Evolutionary conservation across 2,797 vertebrate genomes (phyloP).

Genomic region (Premnoplex brunnescens): DNA sequence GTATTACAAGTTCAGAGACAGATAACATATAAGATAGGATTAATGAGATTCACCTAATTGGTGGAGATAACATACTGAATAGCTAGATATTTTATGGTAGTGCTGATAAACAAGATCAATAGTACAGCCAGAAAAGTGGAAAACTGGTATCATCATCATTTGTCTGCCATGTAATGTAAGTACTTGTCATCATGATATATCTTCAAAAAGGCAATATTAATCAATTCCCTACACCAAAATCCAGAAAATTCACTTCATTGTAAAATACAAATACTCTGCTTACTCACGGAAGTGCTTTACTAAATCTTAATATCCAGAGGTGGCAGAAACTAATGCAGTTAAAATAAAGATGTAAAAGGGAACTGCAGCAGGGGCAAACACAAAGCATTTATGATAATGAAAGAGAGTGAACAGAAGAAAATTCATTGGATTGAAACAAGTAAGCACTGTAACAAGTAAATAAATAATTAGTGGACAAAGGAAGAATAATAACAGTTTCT

Average conservation of each 20-base stretch:
- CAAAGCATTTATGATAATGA: constrained; percentile 18
- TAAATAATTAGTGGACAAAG: constrained; percentile 16
- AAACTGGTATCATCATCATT: constrained; percentile 28
- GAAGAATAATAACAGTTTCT: neutral
- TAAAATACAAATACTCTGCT: constrained; percentile 31
- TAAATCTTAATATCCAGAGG: constrained; percentile 36
- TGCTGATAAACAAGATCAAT: constrained; percentile 57
- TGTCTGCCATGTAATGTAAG: constrained; percentile 46
- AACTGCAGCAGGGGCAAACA: neutral
- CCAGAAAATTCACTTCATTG: neutral
- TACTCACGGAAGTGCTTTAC: neutral
- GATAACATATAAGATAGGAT: constrained; percentile 18
- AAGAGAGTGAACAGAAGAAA: neutral
- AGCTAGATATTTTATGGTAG: constrained; percentile 38
- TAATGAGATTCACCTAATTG: constrained; percentile 41
- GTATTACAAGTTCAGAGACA: constrained; percentile 30
- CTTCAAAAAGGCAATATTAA: constrained; percentile 20
- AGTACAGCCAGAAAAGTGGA: constrained; percentile 52
- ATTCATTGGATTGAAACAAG: neutral
- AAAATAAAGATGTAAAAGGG: constrained; percentile 15
- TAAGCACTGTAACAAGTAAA: neutral
- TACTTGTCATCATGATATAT: constrained; percentile 18
- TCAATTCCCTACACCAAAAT: neutral
- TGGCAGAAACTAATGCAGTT: constrained; percentile 7
- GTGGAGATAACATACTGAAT: constrained; percentile 39